These are phyloP conservation scores for Mesopsocus fuscifrons DNA, from an alignment of 2,888 invertebrate genomes.

Conservation along the genomic window DNA sequence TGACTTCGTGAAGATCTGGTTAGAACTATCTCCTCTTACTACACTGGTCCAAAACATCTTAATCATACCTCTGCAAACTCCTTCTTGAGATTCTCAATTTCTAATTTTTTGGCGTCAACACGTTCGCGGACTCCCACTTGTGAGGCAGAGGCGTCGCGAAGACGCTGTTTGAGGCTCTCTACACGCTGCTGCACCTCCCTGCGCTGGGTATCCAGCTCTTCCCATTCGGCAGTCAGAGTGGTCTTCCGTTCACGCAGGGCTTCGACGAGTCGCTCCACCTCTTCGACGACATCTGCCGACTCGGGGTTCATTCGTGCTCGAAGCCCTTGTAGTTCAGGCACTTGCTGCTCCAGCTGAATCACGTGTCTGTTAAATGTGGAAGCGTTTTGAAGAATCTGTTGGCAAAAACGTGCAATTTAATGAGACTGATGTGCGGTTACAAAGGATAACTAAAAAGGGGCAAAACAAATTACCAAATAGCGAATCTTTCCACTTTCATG, in stretches of 20 bases:
- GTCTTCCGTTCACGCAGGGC: not conserved
- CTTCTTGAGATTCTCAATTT: not conserved
- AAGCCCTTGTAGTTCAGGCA: slow-evolving; percentile 1
- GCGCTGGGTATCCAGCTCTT: not conserved
- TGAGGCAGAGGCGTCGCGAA: not conserved
- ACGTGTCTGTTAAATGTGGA: not conserved
- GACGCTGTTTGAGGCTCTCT: not conserved
- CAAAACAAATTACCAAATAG: not conserved
- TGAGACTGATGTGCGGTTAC: not conserved
- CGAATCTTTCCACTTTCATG: too few species aligned
- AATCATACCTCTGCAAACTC: not conserved
- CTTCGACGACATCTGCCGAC: not conserved
- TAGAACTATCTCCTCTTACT: too few species aligned
- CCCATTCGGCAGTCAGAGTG: not conserved
- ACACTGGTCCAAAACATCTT: not conserved
- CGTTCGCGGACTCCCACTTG: too few species aligned
- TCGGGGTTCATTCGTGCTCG: not conserved
- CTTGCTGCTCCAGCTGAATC: slow-evolving; percentile 4
- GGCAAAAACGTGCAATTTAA: not conserved
- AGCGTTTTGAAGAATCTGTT: slow-evolving; percentile 1
- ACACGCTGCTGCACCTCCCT: not conserved
- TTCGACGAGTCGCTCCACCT: slow-evolving; percentile 4
- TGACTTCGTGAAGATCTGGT: too few species aligned
- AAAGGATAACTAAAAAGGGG: not conserved
- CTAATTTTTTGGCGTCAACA: not conserved